Evolutionary conservation across 2,888 invertebrate genomes (phyloP), one percentile per base, ranked within the genome.

Genomic region (Perizoma affinitatum): DNA sequence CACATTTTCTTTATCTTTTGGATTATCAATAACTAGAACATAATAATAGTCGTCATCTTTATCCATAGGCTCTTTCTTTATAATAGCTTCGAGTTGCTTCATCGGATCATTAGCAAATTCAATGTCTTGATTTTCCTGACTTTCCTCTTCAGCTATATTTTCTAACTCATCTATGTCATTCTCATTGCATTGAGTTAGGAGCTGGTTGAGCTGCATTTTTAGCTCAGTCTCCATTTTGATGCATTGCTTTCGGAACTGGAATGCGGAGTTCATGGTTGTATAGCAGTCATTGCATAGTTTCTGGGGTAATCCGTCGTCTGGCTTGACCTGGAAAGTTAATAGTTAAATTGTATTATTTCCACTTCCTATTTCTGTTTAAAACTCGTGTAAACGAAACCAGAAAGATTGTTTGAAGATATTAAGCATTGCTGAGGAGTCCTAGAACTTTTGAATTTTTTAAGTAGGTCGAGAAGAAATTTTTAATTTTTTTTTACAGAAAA

Each of bases 11-110:
- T 73, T 69, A 35, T 73, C 66, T 54, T 71, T 68, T 5, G 82
- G 80, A 53, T 90, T 86, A 72, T 92, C 87, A 62, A 92, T 90
- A 4, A 93, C 91, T 33, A 93, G 79, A 4, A 93, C 91, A 71
- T 92, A 92, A 59, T 91, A 93, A 52, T 73, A 88, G 68, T 92
- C 92, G 78, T 93, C 93, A 69, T 92, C 92, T 71, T 83, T 86
- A 48, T 92, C 92, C 40, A 69, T 76, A 2, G 89, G 89, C 71
- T 92, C 92, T 46, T 76, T 68, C 71, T 91, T 92, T 6, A 92
- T 89, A 5, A 89, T 83, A 50, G 83, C 76, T 65, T 90, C 83
- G 6, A 91, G 72, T 72, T 90, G 87, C 70, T 87, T 90, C 49
- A 87, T 74, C 0, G 89, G 86, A 71, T 90, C 79, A 67, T 83